A percentile compares a stretch with the other conserved stretches of the same genome.
phyloP scores from a whole-genome alignment of 2,888 invertebrate genomes.

The Hemistola chrysoprasaria region DNA sequence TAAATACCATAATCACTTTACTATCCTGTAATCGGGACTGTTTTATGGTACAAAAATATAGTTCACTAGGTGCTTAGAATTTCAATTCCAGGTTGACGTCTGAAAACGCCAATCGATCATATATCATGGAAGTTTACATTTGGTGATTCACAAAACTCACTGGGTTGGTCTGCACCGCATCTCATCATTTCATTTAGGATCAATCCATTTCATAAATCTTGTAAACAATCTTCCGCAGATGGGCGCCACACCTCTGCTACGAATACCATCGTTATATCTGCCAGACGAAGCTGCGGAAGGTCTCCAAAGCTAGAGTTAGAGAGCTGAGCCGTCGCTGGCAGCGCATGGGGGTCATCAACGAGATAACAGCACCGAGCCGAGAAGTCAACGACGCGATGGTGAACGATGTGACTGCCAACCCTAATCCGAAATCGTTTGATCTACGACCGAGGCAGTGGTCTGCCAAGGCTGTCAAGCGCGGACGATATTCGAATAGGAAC shows the following conservation, averaged over 20 bases:
- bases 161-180: too few species aligned
- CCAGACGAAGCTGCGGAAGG: conserved; percentile 83
- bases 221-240: conserved; percentile 64
- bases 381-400: conserved; percentile 58
- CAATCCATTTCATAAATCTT: background rate
- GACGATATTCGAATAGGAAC: conserved; percentile 30
- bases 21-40: too few species aligned
- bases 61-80: too few species aligned
- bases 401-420: conserved; percentile 63
- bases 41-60: too few species aligned
- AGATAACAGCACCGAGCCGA: conserved; percentile 73
- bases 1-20: too few species aligned
- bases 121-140: too few species aligned
- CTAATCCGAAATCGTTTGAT: conserved; percentile 66
- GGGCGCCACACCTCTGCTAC: conserved; percentile 85
- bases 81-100: too few species aligned
- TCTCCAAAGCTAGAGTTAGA: conserved; percentile 70
- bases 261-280: conserved; percentile 86
- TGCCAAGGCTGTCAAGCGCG: conserved; percentile 10
- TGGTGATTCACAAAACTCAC: too few species aligned
- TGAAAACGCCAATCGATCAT: too few species aligned
- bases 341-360: conserved; percentile 77
- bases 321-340: conserved; percentile 72
- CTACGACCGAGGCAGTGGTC: conserved; percentile 46
- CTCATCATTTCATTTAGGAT: too few species aligned